These are phyloP conservation scores for Chloroclystis v-ata DNA, from an alignment of 2,888 invertebrate species.

Conservation along the genomic window DNA sequence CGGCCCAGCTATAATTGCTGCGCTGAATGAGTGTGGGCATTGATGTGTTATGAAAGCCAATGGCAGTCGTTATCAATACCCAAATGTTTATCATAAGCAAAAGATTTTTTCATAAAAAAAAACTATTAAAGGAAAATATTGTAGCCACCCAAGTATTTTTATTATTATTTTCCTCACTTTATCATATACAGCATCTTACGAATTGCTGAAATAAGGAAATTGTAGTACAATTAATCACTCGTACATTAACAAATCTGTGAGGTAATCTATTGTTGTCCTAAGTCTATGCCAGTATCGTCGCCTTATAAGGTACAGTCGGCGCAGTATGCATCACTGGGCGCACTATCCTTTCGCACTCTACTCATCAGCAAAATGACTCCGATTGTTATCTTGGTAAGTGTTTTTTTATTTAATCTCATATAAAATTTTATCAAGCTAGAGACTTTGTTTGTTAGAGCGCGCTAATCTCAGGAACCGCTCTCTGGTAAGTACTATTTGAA, in stretches of 20 bases:
- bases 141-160: background rate
- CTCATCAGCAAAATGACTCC: constrained; percentile 24
- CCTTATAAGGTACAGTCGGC: constrained; percentile 25
- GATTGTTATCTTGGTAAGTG: constrained; percentile 22
- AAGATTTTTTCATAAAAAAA: no score
- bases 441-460: no score
- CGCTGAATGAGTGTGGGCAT: no score
- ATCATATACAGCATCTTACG: background rate
- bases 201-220: constrained; percentile 15
- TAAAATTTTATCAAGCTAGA: background rate
- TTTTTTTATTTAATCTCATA: background rate
- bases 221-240: constrained; percentile 7
- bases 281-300: constrained; percentile 27
- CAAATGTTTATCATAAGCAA: no score
- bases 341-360: no score
- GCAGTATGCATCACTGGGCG: constrained; percentile 15
- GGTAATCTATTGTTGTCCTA: constrained; percentile 32
- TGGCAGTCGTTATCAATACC: no score
- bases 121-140: no score
- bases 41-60: no score
- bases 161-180: background rate
- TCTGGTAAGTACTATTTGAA: no score
- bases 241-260: background rate
- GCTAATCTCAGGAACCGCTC: no score
- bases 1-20: no score